Evolutionary conservation across 2,888 invertebrate genomes (phyloP), one percentile per base, ranked within the genome.

Genomic region (Gandaritis pyraliata): DNA sequence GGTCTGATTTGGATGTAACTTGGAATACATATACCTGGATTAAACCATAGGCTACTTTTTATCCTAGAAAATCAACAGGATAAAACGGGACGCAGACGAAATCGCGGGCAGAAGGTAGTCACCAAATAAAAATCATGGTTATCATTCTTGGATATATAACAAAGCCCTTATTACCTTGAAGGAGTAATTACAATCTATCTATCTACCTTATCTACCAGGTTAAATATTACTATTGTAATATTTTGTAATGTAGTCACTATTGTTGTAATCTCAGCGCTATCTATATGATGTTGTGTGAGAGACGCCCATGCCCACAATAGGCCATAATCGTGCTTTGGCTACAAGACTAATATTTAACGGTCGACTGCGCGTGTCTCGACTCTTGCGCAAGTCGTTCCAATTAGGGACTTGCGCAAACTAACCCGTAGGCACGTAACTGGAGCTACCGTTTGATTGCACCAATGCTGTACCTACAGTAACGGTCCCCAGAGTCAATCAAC

Each of bases 401-500:
- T 85, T 83, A 62, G 66, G 62, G 47, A 56, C 69, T 82, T 83
- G 73, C 80, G 80, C 76, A 85, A 85, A 61, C 70, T 72, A 68
- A 62, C 58, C 61, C 52, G 18, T 45, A 58, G 58, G 52, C 53
- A 51, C 61, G 61, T 58, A 60, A 61, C 58, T 57, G 41, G 54
- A 59, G 66, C 66, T 46, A 58, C 65, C 50, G 69, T 61, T 64
- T 58, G 46, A 58, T 57, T 61, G 60, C 61, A 52, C 54, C 57
- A 58, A 58, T 58, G 46, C 16, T 30, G 15, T 33, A 53, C 48
- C 10, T 41, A 48, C 46, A n/a, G 29, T 29, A 12, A 52, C 54
- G 36, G 43, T 55, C 18, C 18, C 23, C 16, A 13, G 18, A 36
- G 12, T 30, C 50, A 45, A 50, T 50, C 50, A 50, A 33, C 57